phyloP scores from a whole-genome alignment of 2,797 vertebrate genomes.

The Bovichtus diacanthus region DNA sequence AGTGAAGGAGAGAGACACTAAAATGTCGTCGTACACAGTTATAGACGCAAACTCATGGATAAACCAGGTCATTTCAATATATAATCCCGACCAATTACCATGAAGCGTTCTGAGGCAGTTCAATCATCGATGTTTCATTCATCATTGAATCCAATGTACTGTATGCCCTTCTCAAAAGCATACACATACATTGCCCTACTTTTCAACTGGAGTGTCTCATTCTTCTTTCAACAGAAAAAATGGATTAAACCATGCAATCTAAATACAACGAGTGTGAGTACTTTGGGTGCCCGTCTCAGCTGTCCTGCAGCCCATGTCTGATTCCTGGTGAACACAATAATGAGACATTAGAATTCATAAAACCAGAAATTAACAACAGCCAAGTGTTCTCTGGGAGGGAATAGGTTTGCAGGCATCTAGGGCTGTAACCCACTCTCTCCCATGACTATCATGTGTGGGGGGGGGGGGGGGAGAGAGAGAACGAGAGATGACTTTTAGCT shows the following conservation, averaged over 20 bases:
- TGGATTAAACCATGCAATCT: neutral
- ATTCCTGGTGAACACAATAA: slow-evolving; percentile 28
- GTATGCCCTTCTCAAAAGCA: neutral
- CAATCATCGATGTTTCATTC: neutral
- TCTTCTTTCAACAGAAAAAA: too few species aligned
- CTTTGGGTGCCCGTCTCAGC: neutral
- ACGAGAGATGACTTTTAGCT: neutral
- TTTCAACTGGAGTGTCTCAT: neutral
- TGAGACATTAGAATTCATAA: neutral
- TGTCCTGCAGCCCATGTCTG: neutral
- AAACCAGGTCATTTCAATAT: neutral
- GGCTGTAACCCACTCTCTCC: slow-evolving; percentile 8
- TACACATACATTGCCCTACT: neutral
- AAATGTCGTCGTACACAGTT: neutral
- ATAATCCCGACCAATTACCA: neutral
- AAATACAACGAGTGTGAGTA: neutral
- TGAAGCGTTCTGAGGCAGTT: neutral
- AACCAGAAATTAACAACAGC: slow-evolving; percentile 29
- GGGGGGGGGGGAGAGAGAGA: neutral
- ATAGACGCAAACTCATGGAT: neutral
- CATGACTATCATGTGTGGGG: slow-evolving; percentile 29
- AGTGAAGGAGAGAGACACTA: neutral
- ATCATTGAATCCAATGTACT: neutral
- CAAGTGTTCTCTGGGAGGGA: slow-evolving; percentile 29
- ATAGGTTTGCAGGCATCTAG: slow-evolving; percentile 15